Evolutionary conservation across 2,888 invertebrate species (phyloP).

Genomic region (Abscondita cerata): DNA sequence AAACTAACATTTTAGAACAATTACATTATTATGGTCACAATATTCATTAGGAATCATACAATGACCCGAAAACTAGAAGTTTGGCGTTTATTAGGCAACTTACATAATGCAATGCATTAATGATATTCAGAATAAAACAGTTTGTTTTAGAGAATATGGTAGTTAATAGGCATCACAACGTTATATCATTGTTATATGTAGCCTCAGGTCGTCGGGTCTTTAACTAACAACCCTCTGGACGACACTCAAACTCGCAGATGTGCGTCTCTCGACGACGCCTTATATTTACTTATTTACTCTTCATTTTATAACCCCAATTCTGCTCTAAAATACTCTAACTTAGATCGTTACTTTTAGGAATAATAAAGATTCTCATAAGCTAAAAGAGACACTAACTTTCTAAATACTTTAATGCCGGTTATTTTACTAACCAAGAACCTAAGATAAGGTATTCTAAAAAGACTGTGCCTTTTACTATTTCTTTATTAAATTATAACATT

Average conservation of each 20-base stretch:
- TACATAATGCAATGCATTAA: no score
- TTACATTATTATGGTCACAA: no score
- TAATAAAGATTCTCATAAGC: slow-evolving; percentile 24
- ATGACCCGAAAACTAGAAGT: no score
- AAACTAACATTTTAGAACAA: no score
- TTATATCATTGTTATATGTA: slow-evolving; percentile 20
- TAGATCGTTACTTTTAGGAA: slow-evolving; percentile 25
- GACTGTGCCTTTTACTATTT: no score
- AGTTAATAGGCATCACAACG: slow-evolving; percentile 31
- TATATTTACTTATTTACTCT: slow-evolving; percentile 37
- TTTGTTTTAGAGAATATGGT: slow-evolving; percentile 18
- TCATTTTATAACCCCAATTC: slow-evolving; percentile 35
- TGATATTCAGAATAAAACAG: slow-evolving; percentile 18
- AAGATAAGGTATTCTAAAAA: no score
- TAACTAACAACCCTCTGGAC: slow-evolving; percentile 40
- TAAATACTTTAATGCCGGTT: slow-evolving; percentile 14
- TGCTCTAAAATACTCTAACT: slow-evolving; percentile 24
- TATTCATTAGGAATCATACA: no score
- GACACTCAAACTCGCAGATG: slow-evolving; percentile 38
- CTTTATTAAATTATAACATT: no score
- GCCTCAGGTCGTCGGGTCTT: slow-evolving; percentile 36
- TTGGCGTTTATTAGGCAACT: no score
- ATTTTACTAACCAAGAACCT: no score
- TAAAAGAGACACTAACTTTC: slow-evolving; percentile 13
- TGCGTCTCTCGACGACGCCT: slow-evolving; percentile 31